Base-by-base conservation (phyloP, 2,888 invertebrate species). In the Cosmia pyralina region DNA sequence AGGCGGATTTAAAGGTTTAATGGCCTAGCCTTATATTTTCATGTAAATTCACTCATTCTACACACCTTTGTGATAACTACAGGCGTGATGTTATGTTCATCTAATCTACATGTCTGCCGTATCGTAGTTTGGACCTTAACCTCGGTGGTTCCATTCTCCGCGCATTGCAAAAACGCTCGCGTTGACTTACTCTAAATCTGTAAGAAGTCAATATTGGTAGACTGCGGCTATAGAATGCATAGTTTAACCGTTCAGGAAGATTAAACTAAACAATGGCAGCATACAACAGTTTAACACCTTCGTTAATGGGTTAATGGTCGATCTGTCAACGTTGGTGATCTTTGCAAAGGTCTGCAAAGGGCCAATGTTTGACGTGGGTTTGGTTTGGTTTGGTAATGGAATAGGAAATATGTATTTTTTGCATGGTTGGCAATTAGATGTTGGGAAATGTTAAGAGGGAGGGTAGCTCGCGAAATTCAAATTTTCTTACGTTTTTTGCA, bases 291-390 rank as follows among this genome's bases (percentile, higher is more conserved):
- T 77, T 67, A 64, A 68, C 60, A 75, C 79, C 55, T 74, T 69
- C 13, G 41, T 38, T 75, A 77, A 77, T 69, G 46, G 57, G n/a
- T n/a, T n/a, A n/a, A n/a, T n/a, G n/a, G n/a, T 10, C 53, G 22
- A 66, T 70, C 59, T 71, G 50, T 52, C 53, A 74, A 72, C 72
- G 58, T 70, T 75, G 75, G 77, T 77, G 57, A 71, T 82, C 63
- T 76, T 75, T 69, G 38, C 60, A 44, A 66, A 74, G 66, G 70
- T 72, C 41, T 59, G n/a, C 11, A 46, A 48, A 74, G 41, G 55
- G 38, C 58, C 48, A 58, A 64, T 71, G 48, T 69, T 80, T 79
- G 80, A 85, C 68, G 52, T 65, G 66, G 77, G 73, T 73, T 69
- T 41, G 46, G 70, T 60, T 11, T 66, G 38, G n/a, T n/a, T 62